Evolutionary conservation across 1,140 invertebrate species (phyloP), one percentile per base, ranked within the genome.

Genomic region (Psilanteris sp.): DNA sequence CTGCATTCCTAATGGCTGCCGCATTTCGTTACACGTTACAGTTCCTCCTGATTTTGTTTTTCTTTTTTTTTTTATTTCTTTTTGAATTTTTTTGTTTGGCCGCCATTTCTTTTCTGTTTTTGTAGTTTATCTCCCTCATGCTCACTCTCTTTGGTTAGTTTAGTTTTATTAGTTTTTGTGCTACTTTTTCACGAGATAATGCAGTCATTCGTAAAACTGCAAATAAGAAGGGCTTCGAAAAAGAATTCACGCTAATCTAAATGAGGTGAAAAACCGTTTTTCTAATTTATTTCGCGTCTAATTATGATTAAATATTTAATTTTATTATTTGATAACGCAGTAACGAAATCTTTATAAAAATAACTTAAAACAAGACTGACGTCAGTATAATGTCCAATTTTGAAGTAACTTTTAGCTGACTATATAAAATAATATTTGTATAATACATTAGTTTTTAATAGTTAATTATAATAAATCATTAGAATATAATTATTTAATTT

Each of bases 91-190:
- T 2, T 24, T 4, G 29, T 39, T 4, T n/a, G n/a, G n/a, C n/a
- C n/a, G n/a, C n/a, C n/a, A 26, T 54, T 27, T 16, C 13, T 3
- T 31, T 41, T 20, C 31, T 41, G 41, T 46, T 46, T 29, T 32
- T 44, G 15, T 14, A 44, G 11, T 48, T 61, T 61, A 43, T 61
- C 43, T 61, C 41, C 41, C 27, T 13, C 55, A 48, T 61, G 9
- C 9, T 5, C 18, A 31, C 13, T 18, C 22, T 10, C 11, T 18
- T 18, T 10, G 11, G 11, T 16, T 39, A 11, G 13, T 48, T 62
- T 31, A 11, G 15, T 44, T 50, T 50, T 50, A 48, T 48, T 37
- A 46, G 8, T 34, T 44, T 62, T 62, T 48, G 29, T 11, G 22
- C 16, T 41, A 34, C 46, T 64, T 57, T 29, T 66, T 4, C 5